phyloP scores from a whole-genome alignment of 2,113 vertebrate species.

The Lophochroa leadbeateri region DNA sequence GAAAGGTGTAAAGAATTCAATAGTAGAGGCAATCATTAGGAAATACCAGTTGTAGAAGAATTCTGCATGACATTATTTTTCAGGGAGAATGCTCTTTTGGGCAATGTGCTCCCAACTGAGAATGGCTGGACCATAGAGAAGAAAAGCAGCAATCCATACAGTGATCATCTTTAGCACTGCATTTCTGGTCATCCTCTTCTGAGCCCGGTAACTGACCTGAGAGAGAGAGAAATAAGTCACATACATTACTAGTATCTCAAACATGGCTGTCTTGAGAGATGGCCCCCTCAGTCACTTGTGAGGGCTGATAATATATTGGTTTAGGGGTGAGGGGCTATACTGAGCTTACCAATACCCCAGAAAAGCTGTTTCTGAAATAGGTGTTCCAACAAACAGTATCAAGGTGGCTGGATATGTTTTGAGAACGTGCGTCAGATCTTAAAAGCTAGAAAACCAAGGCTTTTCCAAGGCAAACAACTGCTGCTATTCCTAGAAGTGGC shows the following conservation, averaged over 20 bases:
- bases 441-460: background rate
- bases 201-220: conserved; percentile 78
- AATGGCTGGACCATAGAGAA: conserved; percentile 78
- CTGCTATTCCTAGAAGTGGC: background rate
- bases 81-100: conserved; percentile 70
- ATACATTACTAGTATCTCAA: background rate
- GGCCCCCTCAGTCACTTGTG: background rate
- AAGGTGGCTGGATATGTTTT: background rate
- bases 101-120: conserved; percentile 77
- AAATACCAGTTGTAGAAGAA: conserved; percentile 84
- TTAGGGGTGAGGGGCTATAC: background rate
- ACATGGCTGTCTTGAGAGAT: background rate
- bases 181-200: conserved; percentile 73
- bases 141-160: conserved; percentile 78
- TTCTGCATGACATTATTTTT: conserved; percentile 76
- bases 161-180: conserved; percentile 72
- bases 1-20: conserved; percentile 81
- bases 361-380: background rate
- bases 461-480: background rate
- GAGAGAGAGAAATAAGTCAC: background rate
- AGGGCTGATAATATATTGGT: background rate
- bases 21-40: conserved; percentile 76
- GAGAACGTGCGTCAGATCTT: accelerated
- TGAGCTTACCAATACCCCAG: background rate
- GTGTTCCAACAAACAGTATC: background rate